Percentiles rank a stretch among this genome's conserved stretches.
phyloP scores from a whole-genome alignment of 2,113 vertebrate genomes.

The Pomatostomus ruficeps region DNA sequence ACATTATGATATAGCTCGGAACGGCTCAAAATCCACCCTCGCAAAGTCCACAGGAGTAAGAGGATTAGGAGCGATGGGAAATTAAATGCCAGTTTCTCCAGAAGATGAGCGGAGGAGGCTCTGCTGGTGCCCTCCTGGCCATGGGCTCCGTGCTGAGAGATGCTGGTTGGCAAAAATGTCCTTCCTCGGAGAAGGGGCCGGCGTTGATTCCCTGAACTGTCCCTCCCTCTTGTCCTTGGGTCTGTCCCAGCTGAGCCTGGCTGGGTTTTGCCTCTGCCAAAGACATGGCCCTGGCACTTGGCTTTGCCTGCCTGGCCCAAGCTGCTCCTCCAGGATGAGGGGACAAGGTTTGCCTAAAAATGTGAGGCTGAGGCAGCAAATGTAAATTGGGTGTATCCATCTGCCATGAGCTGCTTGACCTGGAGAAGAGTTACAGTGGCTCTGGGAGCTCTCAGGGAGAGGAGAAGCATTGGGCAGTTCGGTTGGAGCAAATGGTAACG shows the following conservation, averaged over 20 bases:
- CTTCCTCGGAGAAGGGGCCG: neutral
- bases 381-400: neutral
- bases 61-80: conserved; percentile 19
- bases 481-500: neutral
- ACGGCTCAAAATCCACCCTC: conserved; percentile 12
- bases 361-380: neutral
- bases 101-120: neutral
- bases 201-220: rapidly evolving
- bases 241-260: neutral
- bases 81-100: conserved; percentile 4
- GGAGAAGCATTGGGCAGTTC: neutral
- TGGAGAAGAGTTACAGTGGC: neutral
- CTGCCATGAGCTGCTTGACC: neutral
- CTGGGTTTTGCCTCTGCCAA: neutral
- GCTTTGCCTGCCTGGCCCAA: neutral
- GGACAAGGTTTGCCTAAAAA: neutral
- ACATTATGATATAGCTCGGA: neutral
- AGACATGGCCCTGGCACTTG: neutral
- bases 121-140: neutral
- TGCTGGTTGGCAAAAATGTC: neutral
- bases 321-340: neutral
- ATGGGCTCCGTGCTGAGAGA: neutral
- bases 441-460: neutral
- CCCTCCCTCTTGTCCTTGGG: neutral
- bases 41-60: conserved; percentile 17